Base-by-base conservation (phyloP, 2,113 vertebrate species). In the Perca flavescens region DNA sequence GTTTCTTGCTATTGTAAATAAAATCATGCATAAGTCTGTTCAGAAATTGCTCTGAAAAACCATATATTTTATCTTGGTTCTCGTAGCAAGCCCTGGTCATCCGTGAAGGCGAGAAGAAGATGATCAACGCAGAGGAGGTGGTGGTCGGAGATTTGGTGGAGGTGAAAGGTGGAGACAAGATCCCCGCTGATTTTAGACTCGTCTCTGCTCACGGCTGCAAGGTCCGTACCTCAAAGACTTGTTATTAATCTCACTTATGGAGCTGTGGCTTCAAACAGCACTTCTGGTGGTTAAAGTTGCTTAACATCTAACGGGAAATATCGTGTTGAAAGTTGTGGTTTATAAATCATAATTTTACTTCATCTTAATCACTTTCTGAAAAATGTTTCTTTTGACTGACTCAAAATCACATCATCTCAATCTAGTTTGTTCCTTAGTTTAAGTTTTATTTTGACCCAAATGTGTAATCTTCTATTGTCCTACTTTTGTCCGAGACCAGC, bases 111-210 rank as follows among this genome's bases (percentile, higher is more conserved):
- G 98, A 99, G 80, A 99, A 99, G 85, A 94, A 96, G 73, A 96
- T 93, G 92, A 97, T 99, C 80, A 98, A 98, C 1, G 97, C 98
- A 0, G 98, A 98, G 84, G 96, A 96, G 0, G 98, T 99, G 6
- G 98, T 98, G 1, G 95, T 93, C 0, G 98, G 98, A 65, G 98
- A 99, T 76, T 89, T 99, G 36, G 97, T 99, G 76, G 98, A 99
- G 83, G 97, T 99, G 40, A 99, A 99, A 79, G 98, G 98, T 22
- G 98, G 98, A 64, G 98, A 99, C 93, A 93, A 98, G 82, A 97
- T 99, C 83, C 98, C 98, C 1, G 98, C 98, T 0, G 98, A 99
- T 86, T 93, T 99, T 87, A 92, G 98, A 28, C 88, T 99, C 69
- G 90, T 99, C 83, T 97, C 97, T 65, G 97, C 98, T 6, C 96